Base-by-base conservation (phyloP, 1,140 invertebrate species). In the Mycetomoellerius zeteki region DNA sequence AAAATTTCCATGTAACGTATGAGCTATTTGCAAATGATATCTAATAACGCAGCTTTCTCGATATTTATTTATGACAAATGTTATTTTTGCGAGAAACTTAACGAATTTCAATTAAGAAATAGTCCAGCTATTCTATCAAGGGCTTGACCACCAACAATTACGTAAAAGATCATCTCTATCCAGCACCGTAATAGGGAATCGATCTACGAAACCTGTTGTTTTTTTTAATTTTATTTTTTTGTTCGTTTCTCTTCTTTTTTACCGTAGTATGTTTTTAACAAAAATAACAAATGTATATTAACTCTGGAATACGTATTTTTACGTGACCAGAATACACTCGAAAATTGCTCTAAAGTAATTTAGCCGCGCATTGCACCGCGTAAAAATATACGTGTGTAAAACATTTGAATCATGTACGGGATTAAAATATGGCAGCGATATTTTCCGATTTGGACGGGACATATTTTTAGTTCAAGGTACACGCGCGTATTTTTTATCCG, bases 41-140 rank as follows among this genome's bases (percentile, higher is more conserved):
- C 50, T 14, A 30, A 60, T 33, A 52, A 80, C 24, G 19, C 12
- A 21, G 10, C 1, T 8, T 52, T 27, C 27, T 47, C 37, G 2
- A 65, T 52, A 21, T 27, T 33, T n/a, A 7, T 73, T 27, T 72
- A 72, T 3, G 6, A 47, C 3, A 52, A 50, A 54, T 47, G 47
- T 65, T 16, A 1, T 78, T 77, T 27, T 64, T 67, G 24, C 10
- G 24, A 27, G 14, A 71, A 71, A 81, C 6, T 33, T 50, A 62
- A 60, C 4, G 12, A 75, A 84, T 37, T 84, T 72, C 4, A 84
- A 54, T 50, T 64, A 69, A 37, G 85, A 82, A 90, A 90, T 90
- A 90, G 89, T 60, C 76, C 89, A 90, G 89, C 89, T 90, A 89
- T 90, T 89, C 43, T 56, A 73, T 37, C 10, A 87, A 60, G 10